These are phyloP conservation scores for Spisula solida DNA, from an alignment of 2,888 invertebrate genomes.

Conservation along the genomic window DNA sequence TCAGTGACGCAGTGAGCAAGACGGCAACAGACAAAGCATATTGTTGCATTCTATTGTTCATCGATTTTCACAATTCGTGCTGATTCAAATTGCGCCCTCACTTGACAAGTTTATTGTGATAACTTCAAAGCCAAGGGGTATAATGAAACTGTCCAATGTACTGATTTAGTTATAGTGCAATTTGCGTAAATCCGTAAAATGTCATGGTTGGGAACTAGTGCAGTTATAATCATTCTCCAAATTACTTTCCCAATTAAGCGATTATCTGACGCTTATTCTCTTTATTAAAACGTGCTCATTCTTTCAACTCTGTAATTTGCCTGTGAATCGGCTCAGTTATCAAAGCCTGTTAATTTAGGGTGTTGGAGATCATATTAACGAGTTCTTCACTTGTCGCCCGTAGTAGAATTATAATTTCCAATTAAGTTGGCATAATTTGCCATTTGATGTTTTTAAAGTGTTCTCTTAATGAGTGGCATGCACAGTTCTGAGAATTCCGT, in stretches of 20 bases:
- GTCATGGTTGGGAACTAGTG: neutral
- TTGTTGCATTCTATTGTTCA: neutral
- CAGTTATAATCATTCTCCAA: slow-evolving; percentile 5
- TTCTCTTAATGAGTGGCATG: neutral
- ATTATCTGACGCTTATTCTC: slow-evolving; percentile 18
- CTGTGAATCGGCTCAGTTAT: neutral
- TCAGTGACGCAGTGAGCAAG: no score
- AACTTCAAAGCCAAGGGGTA: neutral
- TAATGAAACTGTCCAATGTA: neutral
- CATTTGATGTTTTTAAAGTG: neutral
- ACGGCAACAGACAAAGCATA: neutral
- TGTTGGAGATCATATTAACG: neutral
- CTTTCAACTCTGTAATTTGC: slow-evolving; percentile 16
- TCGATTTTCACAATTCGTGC: slow-evolving; percentile 8
- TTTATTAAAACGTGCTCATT: slow-evolving; percentile 29
- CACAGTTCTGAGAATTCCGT: neutral
- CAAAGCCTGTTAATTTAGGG: neutral
- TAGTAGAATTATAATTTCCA: neutral
- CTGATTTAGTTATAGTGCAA: slow-evolving; percentile 8
- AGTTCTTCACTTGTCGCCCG: neutral
- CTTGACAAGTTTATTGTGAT: neutral
- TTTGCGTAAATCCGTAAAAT: neutral
- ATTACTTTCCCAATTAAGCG: slow-evolving; percentile 32
- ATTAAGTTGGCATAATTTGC: neutral
- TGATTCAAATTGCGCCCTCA: neutral